Evolutionary conservation across 1,140 invertebrate species (phyloP), one percentile per base, ranked within the genome.

Genomic region (Ptiloglossa arizonensis): DNA sequence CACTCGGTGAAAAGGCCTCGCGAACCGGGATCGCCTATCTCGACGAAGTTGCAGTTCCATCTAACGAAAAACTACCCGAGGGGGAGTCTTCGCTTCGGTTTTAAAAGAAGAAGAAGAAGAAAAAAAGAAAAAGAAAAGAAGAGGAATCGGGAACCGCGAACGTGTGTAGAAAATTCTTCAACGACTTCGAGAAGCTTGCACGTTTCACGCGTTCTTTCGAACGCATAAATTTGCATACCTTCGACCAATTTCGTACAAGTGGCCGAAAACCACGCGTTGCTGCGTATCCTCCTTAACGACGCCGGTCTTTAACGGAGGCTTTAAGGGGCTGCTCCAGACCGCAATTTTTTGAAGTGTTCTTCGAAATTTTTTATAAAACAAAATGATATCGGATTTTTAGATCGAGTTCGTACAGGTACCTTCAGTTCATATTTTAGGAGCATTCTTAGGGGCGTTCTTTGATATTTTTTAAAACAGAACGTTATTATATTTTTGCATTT

Each of bases 21-120:
- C 38, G 38, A 69, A 67, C 54, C n/a, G n/a, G 54, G 46, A 50
- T 69, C 73, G 54, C 59, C 54, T 76, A 69, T 59, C 73, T 69
- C 19, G 44, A 68, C 64, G 41, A 76, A 76, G 64, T 69, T 69
- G 41, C 13, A 15, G 5, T 1, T 22, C 41, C 19, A 59, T 64
- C 35, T 17, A 6, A n/a, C 24, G 46, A 27, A n/a, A 19, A 56
- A 54, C 5, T n/a, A 32, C 27, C 19, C 13, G 9, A 50, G 32
- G 41, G 24, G 24, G 24, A 17, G 27, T 19, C 27, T n/a, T 27
- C 41, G 63, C 13, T 46, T 59, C 62, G 62, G 41, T 15, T 44
- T 1, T 27, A 44, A 63, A 63, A 63, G 38, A 44, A 27, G 22
- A 4, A 44, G 5, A 1, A 4, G 17, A 46, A 27, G 24, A 19